Base-by-base conservation (phyloP, 35 echinoderm and acorn worm species). In the Stichopus chloronotus region DNA sequence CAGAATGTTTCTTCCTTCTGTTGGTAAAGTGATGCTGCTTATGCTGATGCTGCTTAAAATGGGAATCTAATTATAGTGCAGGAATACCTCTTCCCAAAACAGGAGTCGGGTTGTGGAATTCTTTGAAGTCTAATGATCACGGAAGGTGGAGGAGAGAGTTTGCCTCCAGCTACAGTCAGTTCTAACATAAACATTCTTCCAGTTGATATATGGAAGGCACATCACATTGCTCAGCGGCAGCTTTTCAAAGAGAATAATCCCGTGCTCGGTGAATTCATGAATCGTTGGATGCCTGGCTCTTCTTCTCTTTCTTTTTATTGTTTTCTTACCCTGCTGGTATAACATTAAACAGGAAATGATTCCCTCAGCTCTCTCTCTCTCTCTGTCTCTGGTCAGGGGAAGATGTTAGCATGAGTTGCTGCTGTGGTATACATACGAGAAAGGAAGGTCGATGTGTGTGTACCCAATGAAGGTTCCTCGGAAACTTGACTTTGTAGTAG, bases 321-420 rank as follows among this genome's bases (percentile, higher is more conserved):
- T 85, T 85, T 85, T 85, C n/a, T 85, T 56, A n/a, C 13, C 20
- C 17, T 60, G 14, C 22, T n/a, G 69, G 17, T 58, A 23, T n/a
- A 85, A 85, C 55, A 85, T 85, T 85, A 58, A 85, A 85, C 52
- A 85, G 82, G 55, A 85, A 85, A 85, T 85, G 82, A 85, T 57
- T 85, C 24, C 30, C 7, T 82, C 79, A 52, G 22, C 79, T 78
- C 14, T 43, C 52, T n/a, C n/a, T n/a, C n/a, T n/a, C n/a, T 61
- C 59, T 14, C 69, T 74, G 13, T 74, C 69, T 74, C 69, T 74
- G 11, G 69, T 7, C 30, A 65, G 10, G 61, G 22, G 69, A n/a
- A 74, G 69, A 74, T 24, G 8, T 14, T 43, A 10, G 59, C 59
- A 61, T 61, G 8, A 0, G 69, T 7, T 22, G 6, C 69, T 74